Conservation (phyloP, 2,113 vertebrate genomes). For the Pangasianodon hypophthalmus region DNA sequence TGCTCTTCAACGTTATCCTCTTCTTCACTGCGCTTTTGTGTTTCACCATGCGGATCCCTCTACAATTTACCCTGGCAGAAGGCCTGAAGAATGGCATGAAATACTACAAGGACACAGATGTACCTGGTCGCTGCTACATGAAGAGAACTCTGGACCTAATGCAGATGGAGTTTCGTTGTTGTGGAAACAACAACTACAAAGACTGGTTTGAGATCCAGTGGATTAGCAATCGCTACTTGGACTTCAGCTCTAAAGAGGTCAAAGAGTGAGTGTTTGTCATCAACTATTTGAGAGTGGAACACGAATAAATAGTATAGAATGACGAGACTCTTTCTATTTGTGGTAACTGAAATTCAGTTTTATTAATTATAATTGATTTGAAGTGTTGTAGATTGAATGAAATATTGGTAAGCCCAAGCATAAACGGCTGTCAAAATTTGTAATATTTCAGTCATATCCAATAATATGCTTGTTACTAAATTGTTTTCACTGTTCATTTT, state of each 20-base stretch:
- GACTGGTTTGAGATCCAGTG: constrained; percentile 99
- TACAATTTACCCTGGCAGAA: constrained; percentile 86
- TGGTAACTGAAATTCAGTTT: neutral
- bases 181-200: constrained; percentile 90
- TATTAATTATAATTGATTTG: neutral
- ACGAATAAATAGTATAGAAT: neutral
- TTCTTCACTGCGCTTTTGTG: constrained; percentile 82
- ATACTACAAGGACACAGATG: constrained; percentile 95
- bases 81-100: constrained; percentile 90
- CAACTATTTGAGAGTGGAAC: neutral
- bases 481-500: neutral
- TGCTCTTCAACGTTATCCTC: constrained; percentile 80
- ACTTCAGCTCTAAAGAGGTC: constrained; percentile 94
- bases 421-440: neutral
- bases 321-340: neutral
- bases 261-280: constrained; percentile 88
- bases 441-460: neutral
- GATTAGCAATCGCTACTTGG: constrained; percentile 98
- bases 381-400: neutral
- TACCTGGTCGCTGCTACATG: constrained; percentile 95
- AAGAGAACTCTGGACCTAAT: constrained; percentile 96
- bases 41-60: constrained; percentile 84
- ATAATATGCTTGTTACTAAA: neutral
- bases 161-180: constrained; percentile 97
- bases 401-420: neutral